Evolutionary conservation across 2,797 vertebrate genomes (phyloP), one percentile per base, ranked within the genome.

Genomic region (Lithobates pipiens): DNA sequence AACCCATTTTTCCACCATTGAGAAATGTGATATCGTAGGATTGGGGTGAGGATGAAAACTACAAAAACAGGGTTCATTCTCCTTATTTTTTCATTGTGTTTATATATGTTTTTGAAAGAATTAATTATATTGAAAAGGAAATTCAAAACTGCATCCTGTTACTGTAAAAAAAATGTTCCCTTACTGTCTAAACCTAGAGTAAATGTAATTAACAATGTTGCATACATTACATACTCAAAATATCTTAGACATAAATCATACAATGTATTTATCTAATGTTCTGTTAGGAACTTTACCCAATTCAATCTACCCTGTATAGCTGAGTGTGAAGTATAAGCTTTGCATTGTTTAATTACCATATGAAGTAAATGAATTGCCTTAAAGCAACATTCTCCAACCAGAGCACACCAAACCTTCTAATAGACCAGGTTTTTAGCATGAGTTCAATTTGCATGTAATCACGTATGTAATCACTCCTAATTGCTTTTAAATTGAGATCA

Each of bases 401-500:
- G 71, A 83, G 65, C 69, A 70, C 71, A 68, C 70, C 70, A 84
- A 80, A 87, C 71, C 81, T 87, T 84, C 76, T 36, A 87, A 80
- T 76, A 83, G 81, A 74, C 76, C 86, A 83, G 81, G 81, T 83
- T 86, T 85, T 80, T 83, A 87, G 81, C 76, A 80, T 80, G 65
- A 87, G 86, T 87, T 87, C 71, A 87, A 87, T 87, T 84, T 87
- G 86, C 86, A 87, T 87, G 86, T 87, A 83, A 87, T 87, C 86
- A 87, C 81, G 76, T 84, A 87, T 87, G 86, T 87, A 87, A 87
- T 87, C 86, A 87, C 81, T 87, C 76, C 32, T 87, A 87, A 87
- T 87, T 87, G 86, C 86, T 84, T 87, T 87, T 87, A 87, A 87
- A 87, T 87, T 87, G 86, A 87, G 81, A 87, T 87, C 81, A 87